Evolutionary conservation across 1,140 invertebrate genomes (phyloP).

Genomic region (Plutomurus gul): DNA sequence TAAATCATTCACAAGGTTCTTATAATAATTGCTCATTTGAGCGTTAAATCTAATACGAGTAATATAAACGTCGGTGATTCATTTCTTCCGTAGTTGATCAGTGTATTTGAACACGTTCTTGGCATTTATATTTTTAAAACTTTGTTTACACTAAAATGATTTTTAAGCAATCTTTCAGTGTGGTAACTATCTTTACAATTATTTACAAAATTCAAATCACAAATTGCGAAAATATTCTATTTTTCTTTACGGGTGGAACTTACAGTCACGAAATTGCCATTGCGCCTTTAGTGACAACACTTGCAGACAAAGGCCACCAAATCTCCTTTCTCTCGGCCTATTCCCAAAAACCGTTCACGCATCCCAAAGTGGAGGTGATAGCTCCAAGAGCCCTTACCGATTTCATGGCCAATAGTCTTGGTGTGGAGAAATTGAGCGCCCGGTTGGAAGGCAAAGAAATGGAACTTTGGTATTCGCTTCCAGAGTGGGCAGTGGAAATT

Average conservation of each 20-base stretch:
- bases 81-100: too few relatives aligned
- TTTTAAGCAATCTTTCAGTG: not conserved
- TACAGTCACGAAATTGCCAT: slow-evolving; percentile 33
- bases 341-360: not conserved
- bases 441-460: not conserved
- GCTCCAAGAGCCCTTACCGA: slow-evolving; percentile 3
- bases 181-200: not conserved
- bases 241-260: slow-evolving; percentile 17
- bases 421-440: not conserved
- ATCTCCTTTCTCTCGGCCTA: slow-evolving; percentile 40
- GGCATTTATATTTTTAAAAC: too few relatives aligned
- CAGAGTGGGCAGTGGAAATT: not conserved
- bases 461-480: not conserved
- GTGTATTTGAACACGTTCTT: too few relatives aligned
- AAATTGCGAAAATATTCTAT: slow-evolving; percentile 32
- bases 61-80: too few relatives aligned
- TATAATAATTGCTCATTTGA: too few relatives aligned
- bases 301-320: slow-evolving; percentile 41
- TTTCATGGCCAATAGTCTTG: not conserved
- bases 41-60: too few relatives aligned
- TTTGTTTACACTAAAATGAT: not conserved
- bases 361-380: slow-evolving; percentile 9
- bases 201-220: not conserved
- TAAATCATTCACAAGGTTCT: too few relatives aligned
- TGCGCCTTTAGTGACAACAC: slow-evolving; percentile 24